phyloP scores from a whole-genome alignment of 2,888 invertebrate genomes.

The Loripinus fragilis region DNA sequence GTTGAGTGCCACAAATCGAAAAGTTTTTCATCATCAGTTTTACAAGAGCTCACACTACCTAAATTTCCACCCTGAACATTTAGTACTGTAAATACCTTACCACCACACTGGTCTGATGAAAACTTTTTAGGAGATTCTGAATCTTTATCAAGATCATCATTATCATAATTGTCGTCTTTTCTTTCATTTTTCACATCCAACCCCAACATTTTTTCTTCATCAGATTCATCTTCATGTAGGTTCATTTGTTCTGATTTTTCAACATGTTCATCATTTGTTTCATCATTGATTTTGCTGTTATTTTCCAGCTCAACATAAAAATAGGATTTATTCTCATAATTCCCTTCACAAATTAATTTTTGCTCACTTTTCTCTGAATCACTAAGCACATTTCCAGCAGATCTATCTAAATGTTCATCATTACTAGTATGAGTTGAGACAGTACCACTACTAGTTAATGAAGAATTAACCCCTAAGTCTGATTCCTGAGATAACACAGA shows the following conservation, averaged over 20 bases:
- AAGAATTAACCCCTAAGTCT: conserved; percentile 57
- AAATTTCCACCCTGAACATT: conserved; percentile 65
- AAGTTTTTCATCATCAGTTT: conserved; percentile 80
- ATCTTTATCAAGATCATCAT: conserved; percentile 26
- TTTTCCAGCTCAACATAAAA: conserved; percentile 63
- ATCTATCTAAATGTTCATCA: conserved; percentile 52
- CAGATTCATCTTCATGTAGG: conserved; percentile 15
- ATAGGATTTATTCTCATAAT: conserved; percentile 57
- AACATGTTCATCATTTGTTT: background rate
- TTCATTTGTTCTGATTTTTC: conserved; percentile 18
- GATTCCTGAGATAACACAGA: conserved; percentile 60
- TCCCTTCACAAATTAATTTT: conserved; percentile 28
- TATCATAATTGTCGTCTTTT: conserved; percentile 18
- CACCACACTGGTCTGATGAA: conserved; percentile 45
- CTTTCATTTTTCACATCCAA: background rate
- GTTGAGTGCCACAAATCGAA: conserved; percentile 70
- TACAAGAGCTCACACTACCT: conserved; percentile 59
- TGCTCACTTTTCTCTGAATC: conserved; percentile 46
- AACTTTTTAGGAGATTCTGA: conserved; percentile 32
- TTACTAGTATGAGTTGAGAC: conserved; percentile 56
- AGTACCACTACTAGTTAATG: conserved; percentile 56
- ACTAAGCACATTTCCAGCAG: conserved; percentile 35
- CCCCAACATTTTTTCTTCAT: conserved; percentile 18
- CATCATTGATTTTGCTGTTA: conserved; percentile 19
- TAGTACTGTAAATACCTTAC: conserved; percentile 70